phyloP scores from a whole-genome alignment of 2,797 vertebrate genomes.

The Buphagus erythrorhynchus region DNA sequence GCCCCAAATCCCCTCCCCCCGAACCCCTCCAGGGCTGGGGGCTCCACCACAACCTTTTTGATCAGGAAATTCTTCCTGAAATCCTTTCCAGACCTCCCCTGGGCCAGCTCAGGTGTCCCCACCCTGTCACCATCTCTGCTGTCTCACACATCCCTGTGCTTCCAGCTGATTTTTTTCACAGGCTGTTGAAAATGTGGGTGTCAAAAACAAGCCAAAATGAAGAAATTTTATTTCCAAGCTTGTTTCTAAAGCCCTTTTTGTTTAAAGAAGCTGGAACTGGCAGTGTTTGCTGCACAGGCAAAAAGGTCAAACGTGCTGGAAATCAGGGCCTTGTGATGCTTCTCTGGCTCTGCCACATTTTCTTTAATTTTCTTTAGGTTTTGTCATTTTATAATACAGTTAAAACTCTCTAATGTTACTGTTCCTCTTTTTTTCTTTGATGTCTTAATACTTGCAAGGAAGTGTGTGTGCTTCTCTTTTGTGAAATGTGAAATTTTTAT shows the following conservation, averaged over 20 bases:
- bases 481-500: slow-evolving; percentile 27
- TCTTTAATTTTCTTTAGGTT: neutral
- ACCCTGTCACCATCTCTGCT: accelerated
- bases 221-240: neutral
- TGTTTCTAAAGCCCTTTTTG: neutral
- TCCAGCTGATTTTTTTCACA: neutral
- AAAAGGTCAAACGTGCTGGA: neutral
- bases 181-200: accelerated
- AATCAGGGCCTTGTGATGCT: neutral
- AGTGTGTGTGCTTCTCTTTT: neutral
- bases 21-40: neutral
- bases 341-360: neutral
- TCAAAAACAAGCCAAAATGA: neutral
- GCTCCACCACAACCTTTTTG: neutral
- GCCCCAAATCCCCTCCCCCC: neutral
- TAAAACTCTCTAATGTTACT: neutral
- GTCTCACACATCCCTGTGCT: accelerated
- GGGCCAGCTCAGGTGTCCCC: neutral
- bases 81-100: accelerated
- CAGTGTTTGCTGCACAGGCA: neutral
- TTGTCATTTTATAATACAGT: neutral
- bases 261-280: neutral
- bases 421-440: neutral
- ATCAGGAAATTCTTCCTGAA: neutral
- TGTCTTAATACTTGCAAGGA: neutral